phyloP scores from a whole-genome alignment of 2,113 vertebrate genomes.

The Engystomops pustulosus region DNA sequence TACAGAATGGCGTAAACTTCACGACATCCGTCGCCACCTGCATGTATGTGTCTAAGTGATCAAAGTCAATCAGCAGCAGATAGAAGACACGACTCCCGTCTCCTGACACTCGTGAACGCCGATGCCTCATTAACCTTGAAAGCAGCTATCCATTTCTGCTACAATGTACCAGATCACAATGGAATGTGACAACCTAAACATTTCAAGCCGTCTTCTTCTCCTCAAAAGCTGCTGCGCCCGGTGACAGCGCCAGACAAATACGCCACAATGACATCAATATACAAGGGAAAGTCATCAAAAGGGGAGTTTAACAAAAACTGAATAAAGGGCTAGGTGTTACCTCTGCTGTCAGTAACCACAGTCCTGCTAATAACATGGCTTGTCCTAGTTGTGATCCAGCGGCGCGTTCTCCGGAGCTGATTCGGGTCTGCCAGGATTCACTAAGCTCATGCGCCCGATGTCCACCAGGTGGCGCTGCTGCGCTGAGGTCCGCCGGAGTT shows the following conservation, averaged over 20 bases:
- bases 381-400: no score
- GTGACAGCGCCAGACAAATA: neutral
- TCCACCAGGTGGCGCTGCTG: no score
- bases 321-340: no score
- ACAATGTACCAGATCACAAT: slow-evolving; percentile 5
- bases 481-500: no score
- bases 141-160: neutral
- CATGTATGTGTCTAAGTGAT: neutral
- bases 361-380: no score
- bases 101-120: slow-evolving; percentile 1
- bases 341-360: no score
- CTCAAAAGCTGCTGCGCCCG: neutral
- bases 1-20: neutral
- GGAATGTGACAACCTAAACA: slow-evolving; percentile 26
- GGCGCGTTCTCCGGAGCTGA: no score
- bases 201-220: neutral
- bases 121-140: slow-evolving; percentile 13
- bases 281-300: no score
- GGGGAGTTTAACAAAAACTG: no score
- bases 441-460: no score
- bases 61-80: slow-evolving; percentile 6
- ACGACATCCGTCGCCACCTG: neutral
- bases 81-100: neutral
- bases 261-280: no score
- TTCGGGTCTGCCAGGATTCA: no score